Conservation (phyloP, 2,797 vertebrate genomes). For the Micromesistius poutassou region DNA sequence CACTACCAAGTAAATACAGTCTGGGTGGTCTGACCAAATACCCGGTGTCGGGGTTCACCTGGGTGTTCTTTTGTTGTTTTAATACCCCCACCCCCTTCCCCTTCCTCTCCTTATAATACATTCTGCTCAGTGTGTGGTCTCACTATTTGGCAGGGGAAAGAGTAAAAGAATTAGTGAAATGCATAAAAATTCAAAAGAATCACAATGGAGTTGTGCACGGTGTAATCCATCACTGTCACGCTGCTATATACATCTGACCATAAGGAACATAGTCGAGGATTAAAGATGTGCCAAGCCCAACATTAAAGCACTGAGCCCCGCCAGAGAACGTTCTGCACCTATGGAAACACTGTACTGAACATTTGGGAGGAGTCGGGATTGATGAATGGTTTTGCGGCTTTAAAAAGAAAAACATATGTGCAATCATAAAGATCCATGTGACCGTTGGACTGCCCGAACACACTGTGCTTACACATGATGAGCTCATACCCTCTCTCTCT, state of each 20-base stretch:
- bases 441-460: neutral
- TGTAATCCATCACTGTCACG: neutral
- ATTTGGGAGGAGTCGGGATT: neutral
- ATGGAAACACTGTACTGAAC: neutral
- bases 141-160: conserved; percentile 5
- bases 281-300: neutral
- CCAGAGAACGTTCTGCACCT: neutral
- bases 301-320: neutral
- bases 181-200: neutral
- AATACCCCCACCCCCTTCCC: neutral
- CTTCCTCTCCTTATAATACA: neutral
- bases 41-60: neutral
- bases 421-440: conserved; percentile 8
- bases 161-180: conserved; percentile 3
- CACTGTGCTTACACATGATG: neutral
- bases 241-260: neutral
- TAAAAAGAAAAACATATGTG: conserved; percentile 42
- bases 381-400: neutral
- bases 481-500: neutral
- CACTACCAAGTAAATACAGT: conserved; percentile 4
- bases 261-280: neutral
- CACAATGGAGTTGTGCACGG: neutral
- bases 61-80: neutral
- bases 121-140: neutral
- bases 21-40: neutral